Percentiles rank a stretch among this genome's conserved stretches.
phyloP scores from a whole-genome alignment of 2,113 vertebrate genomes.

The Chauna torquata region DNA sequence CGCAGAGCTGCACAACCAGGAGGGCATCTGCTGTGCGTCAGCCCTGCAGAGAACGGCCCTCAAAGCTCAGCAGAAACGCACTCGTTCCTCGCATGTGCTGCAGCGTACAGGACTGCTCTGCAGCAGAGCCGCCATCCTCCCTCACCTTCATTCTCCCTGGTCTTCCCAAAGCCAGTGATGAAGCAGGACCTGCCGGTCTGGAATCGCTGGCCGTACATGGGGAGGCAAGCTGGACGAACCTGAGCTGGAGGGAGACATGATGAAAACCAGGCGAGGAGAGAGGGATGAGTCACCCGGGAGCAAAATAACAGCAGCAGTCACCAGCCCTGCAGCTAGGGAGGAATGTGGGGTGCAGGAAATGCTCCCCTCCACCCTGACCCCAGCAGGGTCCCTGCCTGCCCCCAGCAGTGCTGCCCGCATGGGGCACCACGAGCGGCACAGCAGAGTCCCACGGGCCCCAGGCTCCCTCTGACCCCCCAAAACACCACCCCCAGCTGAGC shows the following conservation, averaged over 20 bases:
- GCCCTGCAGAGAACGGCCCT: neutral
- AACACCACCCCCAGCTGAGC: neutral
- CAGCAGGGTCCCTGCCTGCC: neutral
- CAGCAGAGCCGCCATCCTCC: fast-evolving
- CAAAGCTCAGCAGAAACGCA: fast-evolving
- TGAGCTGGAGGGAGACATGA: constrained; percentile 69
- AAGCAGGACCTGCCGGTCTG: constrained; percentile 77
- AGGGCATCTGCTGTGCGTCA: neutral
- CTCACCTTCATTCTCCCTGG: constrained; percentile 76
- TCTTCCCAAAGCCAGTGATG: constrained; percentile 90
- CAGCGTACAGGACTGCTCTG: neutral
- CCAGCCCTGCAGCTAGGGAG: neutral
- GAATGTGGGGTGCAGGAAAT: fast-evolving
- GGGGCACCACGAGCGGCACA: neutral
- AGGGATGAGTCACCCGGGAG: neutral
- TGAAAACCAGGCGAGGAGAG: neutral
- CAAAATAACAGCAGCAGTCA: neutral
- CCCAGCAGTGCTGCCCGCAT: fast-evolving
- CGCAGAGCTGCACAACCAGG: fast-evolving
- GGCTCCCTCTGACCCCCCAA: neutral
- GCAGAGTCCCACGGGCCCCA: neutral
- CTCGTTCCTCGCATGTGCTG: fast-evolving
- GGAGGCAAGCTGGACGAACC: constrained; percentile 87
- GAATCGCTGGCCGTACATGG: constrained; percentile 79
- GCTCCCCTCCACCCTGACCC: neutral